Evolutionary conservation across 2,888 invertebrate species (phyloP), one percentile per base, ranked within the genome.

Genomic region (Augochlorella aurata): DNA sequence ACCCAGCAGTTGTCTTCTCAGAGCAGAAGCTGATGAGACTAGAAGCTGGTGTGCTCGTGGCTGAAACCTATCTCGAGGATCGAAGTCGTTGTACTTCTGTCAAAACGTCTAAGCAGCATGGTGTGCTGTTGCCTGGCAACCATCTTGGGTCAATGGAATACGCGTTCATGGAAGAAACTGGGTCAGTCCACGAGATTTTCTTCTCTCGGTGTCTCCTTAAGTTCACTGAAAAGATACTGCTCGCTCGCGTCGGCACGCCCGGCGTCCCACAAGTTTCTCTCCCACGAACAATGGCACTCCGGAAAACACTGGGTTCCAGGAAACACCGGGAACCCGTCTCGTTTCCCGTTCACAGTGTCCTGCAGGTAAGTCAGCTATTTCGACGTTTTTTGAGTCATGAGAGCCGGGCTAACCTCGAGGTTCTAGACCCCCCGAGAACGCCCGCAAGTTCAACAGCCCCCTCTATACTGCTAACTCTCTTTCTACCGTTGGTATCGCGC

Each of bases 61-160:
- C 44, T 9, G 14, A 47, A 50, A 68, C 16, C 29, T n/a, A 58
- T 2, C 18, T 63, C 10, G 63, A 67, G 8, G 12, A 69, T 67
- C n/a, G 38, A 63, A 73, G 77, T 76, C 74, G 79, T 81, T 74
- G 79, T 50, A 61, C 79, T 72, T 67, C 38, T 70, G 75, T 72
- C 79, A 76, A 85, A 80, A 76, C 74, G 69, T 81, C 70, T 79
- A 68, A 81, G 79, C 65, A 77, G 82, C 82, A 90, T 90, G 90
- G 88, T 88, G 87, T 84, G 81, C 82, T 84, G 90, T 90, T 90
- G 89, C 91, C 86, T 89, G 85, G 91, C 91, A 89, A 91, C 90
- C 70, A 86, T 87, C 90, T 88, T 90, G 88, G 90, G 90, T 91
- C 89, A 91, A 91, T 91, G 91, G 90, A 87, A 89, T 84, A 89